Evolutionary conservation across 2,797 vertebrate species (phyloP).

Genomic region (Molossus alvarezi): DNA sequence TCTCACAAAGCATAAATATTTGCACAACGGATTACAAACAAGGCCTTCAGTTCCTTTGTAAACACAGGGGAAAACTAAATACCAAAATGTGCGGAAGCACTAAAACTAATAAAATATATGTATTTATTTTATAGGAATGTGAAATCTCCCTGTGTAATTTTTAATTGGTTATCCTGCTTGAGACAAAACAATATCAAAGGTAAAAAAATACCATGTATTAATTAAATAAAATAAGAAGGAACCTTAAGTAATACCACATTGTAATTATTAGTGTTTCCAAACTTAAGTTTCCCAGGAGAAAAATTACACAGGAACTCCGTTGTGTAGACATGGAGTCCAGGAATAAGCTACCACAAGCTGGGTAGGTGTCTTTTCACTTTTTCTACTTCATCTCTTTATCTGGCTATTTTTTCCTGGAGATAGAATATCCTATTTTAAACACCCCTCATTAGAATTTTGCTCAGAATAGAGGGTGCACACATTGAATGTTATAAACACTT

Average conservation of each 20-base stretch:
- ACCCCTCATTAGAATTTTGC: background rate
- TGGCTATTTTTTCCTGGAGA: background rate
- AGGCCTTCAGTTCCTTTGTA: accelerated
- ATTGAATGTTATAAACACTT: background rate
- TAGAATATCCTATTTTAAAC: background rate
- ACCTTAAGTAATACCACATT: background rate
- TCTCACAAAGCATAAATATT: background rate
- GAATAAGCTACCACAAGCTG: background rate
- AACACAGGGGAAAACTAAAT: background rate
- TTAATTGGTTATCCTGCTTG: background rate
- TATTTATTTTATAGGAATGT: background rate
- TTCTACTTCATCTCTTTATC: background rate
- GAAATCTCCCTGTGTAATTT: background rate
- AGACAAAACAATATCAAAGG: constrained; percentile 27
- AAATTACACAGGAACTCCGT: background rate
- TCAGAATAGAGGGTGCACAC: background rate
- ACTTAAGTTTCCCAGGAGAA: background rate
- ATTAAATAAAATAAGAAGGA: constrained; percentile 6
- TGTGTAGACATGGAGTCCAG: background rate
- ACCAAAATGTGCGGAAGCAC: background rate
- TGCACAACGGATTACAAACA: background rate
- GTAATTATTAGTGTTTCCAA: background rate
- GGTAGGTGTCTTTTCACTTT: background rate
- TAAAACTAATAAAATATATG: background rate
- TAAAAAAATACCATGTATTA: background rate